These are phyloP conservation scores for Merluccius polli DNA, from an alignment of 2,797 vertebrate genomes.

Conservation along the genomic window DNA sequence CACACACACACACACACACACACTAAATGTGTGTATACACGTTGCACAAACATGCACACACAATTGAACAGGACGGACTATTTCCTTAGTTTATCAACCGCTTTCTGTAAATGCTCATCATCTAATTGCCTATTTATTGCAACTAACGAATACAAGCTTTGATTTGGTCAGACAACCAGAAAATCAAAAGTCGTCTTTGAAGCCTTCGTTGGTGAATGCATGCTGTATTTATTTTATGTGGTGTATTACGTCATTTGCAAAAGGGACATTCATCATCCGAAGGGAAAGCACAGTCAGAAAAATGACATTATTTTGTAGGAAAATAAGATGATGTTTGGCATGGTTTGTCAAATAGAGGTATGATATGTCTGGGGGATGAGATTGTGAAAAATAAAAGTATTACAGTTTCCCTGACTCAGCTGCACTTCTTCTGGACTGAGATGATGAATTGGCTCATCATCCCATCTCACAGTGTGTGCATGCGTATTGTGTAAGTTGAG, in stretches of 20 bases:
- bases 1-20: not conserved
- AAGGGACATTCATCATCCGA: not conserved
- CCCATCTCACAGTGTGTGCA: not conserved
- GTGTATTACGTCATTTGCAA: not conserved
- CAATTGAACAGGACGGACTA: not conserved
- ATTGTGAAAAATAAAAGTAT: not conserved
- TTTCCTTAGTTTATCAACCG: too few species aligned
- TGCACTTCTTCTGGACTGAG: not conserved
- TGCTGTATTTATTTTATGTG: not conserved
- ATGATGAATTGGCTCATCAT: not conserved
- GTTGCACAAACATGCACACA: not conserved
- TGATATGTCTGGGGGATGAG: not conserved
- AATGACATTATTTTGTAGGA: not conserved
- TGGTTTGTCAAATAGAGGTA: not conserved
- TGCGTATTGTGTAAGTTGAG: not conserved
- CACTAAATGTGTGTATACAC: not conserved
- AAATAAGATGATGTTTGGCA: not conserved
- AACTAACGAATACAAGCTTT: not conserved
- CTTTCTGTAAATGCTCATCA: not conserved
- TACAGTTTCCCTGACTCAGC: not conserved
- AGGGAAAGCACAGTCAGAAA: not conserved
- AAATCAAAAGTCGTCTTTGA: too few species aligned
- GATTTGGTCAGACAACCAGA: not conserved
- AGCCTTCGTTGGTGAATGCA: not conserved
- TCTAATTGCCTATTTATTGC: not conserved